These are phyloP conservation scores for Paramormyrops kingsleyae DNA, from an alignment of 2,113 vertebrate species.

Conservation along the genomic window DNA sequence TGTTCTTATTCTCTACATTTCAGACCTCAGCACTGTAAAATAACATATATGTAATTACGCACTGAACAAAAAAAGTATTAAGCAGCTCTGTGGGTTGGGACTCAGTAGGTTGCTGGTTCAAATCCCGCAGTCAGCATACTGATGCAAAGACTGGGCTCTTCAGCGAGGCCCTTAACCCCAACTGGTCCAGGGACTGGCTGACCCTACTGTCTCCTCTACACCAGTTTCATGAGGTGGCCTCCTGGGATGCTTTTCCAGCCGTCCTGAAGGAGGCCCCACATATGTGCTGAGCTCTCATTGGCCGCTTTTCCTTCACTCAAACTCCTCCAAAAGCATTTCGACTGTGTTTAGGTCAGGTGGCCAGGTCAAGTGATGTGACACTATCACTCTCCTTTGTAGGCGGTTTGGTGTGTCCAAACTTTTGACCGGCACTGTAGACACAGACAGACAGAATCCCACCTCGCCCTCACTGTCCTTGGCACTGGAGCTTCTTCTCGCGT, in stretches of 20 bases:
- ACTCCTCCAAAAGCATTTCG: no score
- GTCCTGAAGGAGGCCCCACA: no score
- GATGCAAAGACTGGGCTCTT: no score
- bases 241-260: no score
- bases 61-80: not conserved
- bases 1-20: not conserved
- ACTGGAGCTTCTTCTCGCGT: conserved; percentile 75
- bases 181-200: no score
- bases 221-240: no score
- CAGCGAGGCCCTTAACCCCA: no score
- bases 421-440: not conserved
- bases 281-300: no score
- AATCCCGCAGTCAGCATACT: no score
- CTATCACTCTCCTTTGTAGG: not conserved
- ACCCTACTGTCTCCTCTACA: not conserved
- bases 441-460: conserved; percentile 54
- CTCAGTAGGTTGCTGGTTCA: no score
- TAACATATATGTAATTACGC: not conserved
- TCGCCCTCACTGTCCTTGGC: conserved; percentile 79
- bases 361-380: not conserved
- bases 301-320: no score
- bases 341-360: not conserved
- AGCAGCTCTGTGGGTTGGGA: no score
- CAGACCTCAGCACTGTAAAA: not conserved
- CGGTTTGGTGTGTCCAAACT: not conserved